phyloP scores from a whole-genome alignment of 1,140 invertebrate genomes.

The Zaprionus nigranus region DNA sequence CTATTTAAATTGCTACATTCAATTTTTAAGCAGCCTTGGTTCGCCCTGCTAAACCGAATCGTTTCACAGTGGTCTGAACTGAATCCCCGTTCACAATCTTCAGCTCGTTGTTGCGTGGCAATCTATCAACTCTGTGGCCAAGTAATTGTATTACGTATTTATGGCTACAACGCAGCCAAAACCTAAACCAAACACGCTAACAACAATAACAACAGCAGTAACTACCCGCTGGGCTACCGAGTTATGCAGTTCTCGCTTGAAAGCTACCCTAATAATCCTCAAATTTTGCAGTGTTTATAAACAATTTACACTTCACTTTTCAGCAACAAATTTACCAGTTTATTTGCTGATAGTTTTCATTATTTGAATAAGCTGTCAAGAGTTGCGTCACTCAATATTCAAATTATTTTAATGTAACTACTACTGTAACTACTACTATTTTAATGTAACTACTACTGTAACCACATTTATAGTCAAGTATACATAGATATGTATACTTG shows the following conservation, averaged over 20 bases:
- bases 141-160: conserved; percentile 22
- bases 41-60: background rate
- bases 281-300: too few relatives aligned
- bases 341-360: too few relatives aligned
- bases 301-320: too few relatives aligned
- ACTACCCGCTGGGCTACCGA: background rate
- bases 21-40: background rate
- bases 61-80: too few relatives aligned
- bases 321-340: too few relatives aligned
- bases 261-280: background rate
- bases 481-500: background rate
- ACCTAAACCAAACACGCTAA: conserved; percentile 4
- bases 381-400: too few relatives aligned
- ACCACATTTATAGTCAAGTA: background rate
- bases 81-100: background rate
- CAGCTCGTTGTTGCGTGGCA: background rate
- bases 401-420: too few relatives aligned
- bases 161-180: conserved; percentile 17
- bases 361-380: too few relatives aligned
- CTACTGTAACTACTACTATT: too few relatives aligned
- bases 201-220: conserved; percentile 6
- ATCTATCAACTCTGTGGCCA: conserved; percentile 15
- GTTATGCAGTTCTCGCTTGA: background rate
- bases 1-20: background rate
- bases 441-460: too few relatives aligned